A percentile compares a stretch with the other conserved stretches of the same genome.
Evolutionary conservation across 2,888 invertebrate species (phyloP).

Genomic region (Onthophagus sagittarius): DNA sequence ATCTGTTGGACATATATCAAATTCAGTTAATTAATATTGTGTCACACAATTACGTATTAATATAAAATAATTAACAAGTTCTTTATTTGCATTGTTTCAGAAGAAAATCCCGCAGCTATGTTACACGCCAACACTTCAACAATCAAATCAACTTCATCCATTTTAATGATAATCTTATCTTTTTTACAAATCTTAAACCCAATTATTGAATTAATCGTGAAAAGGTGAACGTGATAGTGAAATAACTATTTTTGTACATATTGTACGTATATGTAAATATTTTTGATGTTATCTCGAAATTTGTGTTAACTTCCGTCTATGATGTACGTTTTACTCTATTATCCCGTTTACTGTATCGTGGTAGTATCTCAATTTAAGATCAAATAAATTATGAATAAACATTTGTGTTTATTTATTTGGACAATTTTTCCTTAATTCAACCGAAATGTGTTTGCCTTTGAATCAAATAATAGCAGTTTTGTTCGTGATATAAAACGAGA

Average conservation of each 20-base stretch:
- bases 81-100: conserved; percentile 47
- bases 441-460: not conserved
- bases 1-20: no score
- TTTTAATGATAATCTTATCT: not conserved
- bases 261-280: conserved; percentile 7
- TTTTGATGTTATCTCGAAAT: not conserved
- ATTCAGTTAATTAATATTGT: no score
- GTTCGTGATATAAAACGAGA: not conserved
- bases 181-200: conserved; percentile 21
- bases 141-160: not conserved
- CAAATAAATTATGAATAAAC: not conserved
- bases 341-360: not conserved
- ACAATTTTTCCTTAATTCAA: not conserved
- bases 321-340: not conserved
- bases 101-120: conserved; percentile 71
- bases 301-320: not conserved
- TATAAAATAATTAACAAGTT: no score
- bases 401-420: not conserved
- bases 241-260: conserved; percentile 5
- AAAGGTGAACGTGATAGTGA: conserved; percentile 7
- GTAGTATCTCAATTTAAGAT: not conserved
- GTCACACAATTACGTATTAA: not conserved
- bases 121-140: conserved; percentile 58
- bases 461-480: not conserved
- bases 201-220: not conserved